These are phyloP conservation scores for Mohoua ochrocephala DNA, from an alignment of 2,113 vertebrate genomes.

Conservation along the genomic window DNA sequence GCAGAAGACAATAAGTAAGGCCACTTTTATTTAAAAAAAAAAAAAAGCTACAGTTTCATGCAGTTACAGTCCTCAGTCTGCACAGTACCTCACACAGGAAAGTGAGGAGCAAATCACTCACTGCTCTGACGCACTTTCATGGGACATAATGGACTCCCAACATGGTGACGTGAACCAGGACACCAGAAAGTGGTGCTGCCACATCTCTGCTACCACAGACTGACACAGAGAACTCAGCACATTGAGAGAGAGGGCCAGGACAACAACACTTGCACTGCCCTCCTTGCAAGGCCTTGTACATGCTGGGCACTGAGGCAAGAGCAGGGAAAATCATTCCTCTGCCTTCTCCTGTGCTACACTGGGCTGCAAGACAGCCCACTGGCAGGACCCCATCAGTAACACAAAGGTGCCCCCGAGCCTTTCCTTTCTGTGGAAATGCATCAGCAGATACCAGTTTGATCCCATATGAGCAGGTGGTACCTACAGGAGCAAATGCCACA, in stretches of 20 bases:
- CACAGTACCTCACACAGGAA: background rate
- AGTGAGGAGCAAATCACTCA: background rate
- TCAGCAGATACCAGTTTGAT: background rate
- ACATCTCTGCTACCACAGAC: background rate
- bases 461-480: background rate
- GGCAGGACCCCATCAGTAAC: background rate
- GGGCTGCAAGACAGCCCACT: background rate
- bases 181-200: background rate
- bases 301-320: background rate
- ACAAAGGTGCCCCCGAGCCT: background rate
- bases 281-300: background rate
- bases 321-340: background rate
- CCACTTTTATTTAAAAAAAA: background rate
- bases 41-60: background rate
- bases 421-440: background rate
- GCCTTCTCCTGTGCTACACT: background rate
- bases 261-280: background rate
- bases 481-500: background rate
- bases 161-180: fast-evolving
- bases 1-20: background rate
- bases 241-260: background rate
- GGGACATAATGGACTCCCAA: background rate
- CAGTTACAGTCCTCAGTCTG: fast-evolving
- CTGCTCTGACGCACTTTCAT: background rate
- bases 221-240: background rate